Evolutionary conservation across 35 echinoderm and acorn worm species (phyloP).

Genomic region (Stichopus chloronotus): DNA sequence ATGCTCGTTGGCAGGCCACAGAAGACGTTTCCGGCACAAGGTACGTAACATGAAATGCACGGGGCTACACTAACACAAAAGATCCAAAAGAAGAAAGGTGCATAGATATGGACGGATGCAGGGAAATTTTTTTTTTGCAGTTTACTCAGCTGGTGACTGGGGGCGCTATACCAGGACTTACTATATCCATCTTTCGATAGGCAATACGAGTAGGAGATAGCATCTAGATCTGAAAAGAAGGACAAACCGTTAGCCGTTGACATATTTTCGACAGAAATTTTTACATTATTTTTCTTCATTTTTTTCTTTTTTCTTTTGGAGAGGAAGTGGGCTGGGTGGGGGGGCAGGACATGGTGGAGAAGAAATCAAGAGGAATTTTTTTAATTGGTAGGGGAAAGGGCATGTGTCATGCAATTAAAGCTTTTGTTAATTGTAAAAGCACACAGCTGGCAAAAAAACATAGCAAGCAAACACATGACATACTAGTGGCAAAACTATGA

Average conservation of each 20-base stretch:
- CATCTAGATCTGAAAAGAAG: constrained; percentile 49
- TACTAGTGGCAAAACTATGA: background rate
- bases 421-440: background rate
- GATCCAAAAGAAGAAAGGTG: too few species aligned
- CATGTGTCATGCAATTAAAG: background rate
- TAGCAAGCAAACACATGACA: background rate
- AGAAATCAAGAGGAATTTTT: background rate
- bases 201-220: constrained; percentile 47
- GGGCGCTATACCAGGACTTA: constrained; percentile 42
- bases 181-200: constrained; percentile 52
- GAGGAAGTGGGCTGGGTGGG: background rate
- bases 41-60: too few species aligned
- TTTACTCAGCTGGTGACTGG: constrained; percentile 12
- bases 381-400: background rate
- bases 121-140: too few species aligned
- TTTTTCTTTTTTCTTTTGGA: background rate
- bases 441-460: background rate
- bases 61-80: too few species aligned
- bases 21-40: too few species aligned
- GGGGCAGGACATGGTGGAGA: background rate
- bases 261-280: background rate
- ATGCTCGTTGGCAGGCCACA: too few species aligned
- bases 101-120: too few species aligned
- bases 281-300: background rate
- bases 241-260: constrained; percentile 1